These are phyloP conservation scores for Ricordea florida DNA, from an alignment of 92 coral and sea anemone species.

Conservation along the genomic window DNA sequence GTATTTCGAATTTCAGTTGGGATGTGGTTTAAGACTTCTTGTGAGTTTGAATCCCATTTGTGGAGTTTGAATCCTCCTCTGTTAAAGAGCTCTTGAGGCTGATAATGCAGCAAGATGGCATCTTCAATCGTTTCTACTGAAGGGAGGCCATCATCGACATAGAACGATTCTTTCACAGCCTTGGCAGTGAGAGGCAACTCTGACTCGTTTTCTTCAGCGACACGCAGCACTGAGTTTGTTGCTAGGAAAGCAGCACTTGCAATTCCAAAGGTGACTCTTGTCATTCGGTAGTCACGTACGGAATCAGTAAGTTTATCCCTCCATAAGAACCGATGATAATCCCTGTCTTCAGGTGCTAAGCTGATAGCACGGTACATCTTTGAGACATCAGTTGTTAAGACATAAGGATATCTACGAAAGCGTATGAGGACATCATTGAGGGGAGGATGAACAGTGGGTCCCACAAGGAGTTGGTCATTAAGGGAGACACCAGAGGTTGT, in stretches of 20 bases:
- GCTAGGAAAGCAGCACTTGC: conserved; percentile 48
- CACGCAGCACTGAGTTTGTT: conserved; percentile 9
- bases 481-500: too few species aligned
- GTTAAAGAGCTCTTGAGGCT: conserved; percentile 49
- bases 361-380: conserved; percentile 60
- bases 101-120: conserved; percentile 26
- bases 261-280: conserved; percentile 59
- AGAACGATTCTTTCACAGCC: too few species aligned
- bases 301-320: conserved; percentile 13
- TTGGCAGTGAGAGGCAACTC: too few species aligned
- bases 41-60: conserved; percentile 58
- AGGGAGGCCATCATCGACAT: too few species aligned
- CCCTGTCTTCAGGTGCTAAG: conserved; percentile 20
- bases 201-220: conserved; percentile 53
- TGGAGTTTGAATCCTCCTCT: conserved; percentile 52
- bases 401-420: conserved; percentile 37
- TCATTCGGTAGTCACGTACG: conserved; percentile 56
- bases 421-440: conserved; percentile 48
- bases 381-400: conserved; percentile 48
- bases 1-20: conserved; percentile 39
- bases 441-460: too few species aligned
- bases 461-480: too few species aligned
- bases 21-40: conserved; percentile 34
- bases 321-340: conserved; percentile 53
- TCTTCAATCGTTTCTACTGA: conserved; percentile 52